Base-by-base conservation (phyloP, 2,888 invertebrate genomes). In the Bruchidius siliquastri region DNA sequence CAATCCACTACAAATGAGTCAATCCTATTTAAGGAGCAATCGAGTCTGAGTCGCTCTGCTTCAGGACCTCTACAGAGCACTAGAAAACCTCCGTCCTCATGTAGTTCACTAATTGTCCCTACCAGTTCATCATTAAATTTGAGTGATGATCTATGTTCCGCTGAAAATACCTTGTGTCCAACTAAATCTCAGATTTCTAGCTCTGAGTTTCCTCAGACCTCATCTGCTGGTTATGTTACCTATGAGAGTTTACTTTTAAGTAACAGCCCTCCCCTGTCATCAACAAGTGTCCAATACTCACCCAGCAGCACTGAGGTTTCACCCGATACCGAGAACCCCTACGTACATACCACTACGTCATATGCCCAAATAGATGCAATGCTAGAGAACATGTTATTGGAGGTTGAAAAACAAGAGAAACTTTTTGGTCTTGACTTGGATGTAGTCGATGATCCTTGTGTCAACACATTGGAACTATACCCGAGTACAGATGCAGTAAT, bases 291-390 rank as follows among this genome's bases (percentile, higher is more conserved):
- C 49, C 49, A 3, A 13, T 1, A 8, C 13, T 49, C 49, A 1
- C 49, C 49, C 6, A 49, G 49, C 18, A 49, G 49, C 18, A 1
- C 18, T 13, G 49, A 49, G 18, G 49, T 18, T 8, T 49, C 49
- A 8, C 49, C 49, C 8, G 13, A 1, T 49, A 49, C 49, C 1
- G 49, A 49, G 13, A 49, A 49, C 18, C 49, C 49, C 18, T 49
- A 49, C 49, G 18, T 49, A 3, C 49, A 49, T 49, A 13, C 49
- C 1, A 49, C 49, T 49, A 49, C 49, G 18, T 85, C 85, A 22
- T 86, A 87, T 74, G 83, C 84, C 70, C 83, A 87, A 80, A 85
- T 87, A 67, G 86, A 87, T 73, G 84, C 82, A 6, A 85, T 87
- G 81, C 79, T 88, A 66, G 87, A 87, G 72, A 83, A 83, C 73